Evolutionary conservation across 2,888 invertebrate species (phyloP).

Genomic region (Hemaris fuciformis): DNA sequence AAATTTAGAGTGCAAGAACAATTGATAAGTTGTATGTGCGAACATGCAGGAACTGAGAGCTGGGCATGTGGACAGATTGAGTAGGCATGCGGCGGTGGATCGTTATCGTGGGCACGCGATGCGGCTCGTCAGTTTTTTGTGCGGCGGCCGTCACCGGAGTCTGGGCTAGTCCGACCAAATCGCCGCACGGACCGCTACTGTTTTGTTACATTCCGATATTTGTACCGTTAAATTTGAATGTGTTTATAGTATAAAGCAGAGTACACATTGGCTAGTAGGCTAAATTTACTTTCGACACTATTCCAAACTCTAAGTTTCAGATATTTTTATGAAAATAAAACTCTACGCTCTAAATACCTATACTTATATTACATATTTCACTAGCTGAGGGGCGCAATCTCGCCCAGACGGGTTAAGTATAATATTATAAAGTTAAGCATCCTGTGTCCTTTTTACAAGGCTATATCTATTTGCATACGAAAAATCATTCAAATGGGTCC

Average conservation of each 20-base stretch:
- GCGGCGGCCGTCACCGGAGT: constrained; percentile 48
- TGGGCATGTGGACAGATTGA: constrained; percentile 17
- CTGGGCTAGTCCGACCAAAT: constrained; percentile 44
- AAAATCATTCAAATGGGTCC: no score
- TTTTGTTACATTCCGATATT: constrained; percentile 70
- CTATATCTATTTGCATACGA: no score
- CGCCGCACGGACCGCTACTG: constrained; percentile 57
- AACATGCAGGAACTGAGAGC: not conserved
- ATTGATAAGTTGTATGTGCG: not conserved
- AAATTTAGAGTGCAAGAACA: not conserved
- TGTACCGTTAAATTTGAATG: constrained; percentile 78
- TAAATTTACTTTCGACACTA: not conserved
- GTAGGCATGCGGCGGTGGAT: constrained; percentile 22
- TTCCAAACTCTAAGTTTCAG: no score
- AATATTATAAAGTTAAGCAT: no score
- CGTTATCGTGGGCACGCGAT: constrained; percentile 56
- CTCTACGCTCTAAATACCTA: no score
- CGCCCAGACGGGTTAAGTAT: no score
- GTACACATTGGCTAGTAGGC: not conserved
- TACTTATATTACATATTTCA: no score
- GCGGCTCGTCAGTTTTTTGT: constrained; percentile 63
- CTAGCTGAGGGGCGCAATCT: no score
- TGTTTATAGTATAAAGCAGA: constrained; percentile 31
- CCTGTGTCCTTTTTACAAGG: no score
- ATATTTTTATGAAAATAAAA: no score